Evolutionary conservation across 2,797 vertebrate genomes (phyloP), one percentile per base, ranked within the genome.

Genomic region (Parambassis ranga): DNA sequence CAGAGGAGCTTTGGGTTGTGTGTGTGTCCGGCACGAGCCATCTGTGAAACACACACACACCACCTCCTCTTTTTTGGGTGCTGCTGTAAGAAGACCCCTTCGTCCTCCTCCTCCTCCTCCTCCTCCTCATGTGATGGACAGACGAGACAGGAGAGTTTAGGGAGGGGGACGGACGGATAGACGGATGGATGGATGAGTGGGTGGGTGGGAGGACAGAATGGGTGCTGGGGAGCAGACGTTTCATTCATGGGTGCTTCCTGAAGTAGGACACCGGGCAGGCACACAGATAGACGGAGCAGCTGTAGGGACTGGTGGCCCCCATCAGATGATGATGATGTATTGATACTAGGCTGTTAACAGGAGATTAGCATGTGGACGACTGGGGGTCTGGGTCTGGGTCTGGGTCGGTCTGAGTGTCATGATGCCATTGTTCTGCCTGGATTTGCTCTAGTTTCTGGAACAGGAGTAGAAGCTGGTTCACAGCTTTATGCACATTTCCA

Each of bases 11-110:
- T 61, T 69, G 68, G 70, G 76, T 49, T 80, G 64, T 70, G 63
- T 70, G 63, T 80, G 71, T 78, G 83, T 81, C 86, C 65, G 60
- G 79, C 87, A 89, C 47, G 60, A 86, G 87, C 87, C 88, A 92
- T 90, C 87, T 90, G 91, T 86, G 85, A 63, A 61, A 42, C 42
- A 44, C 41, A 64, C 56, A 24, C 32, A 52, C 53, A 53, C 27
- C n/a, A n/a, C n/a, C n/a, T n/a, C n/a, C n/a, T n/a, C n/a, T n/a
- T n/a, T n/a, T n/a, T n/a, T n/a, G n/a, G n/a, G n/a, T n/a, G n/a
- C n/a, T n/a, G 81, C 38, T 9, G 37, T 31, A 15, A 28, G 24
- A 37, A 13, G 44, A 30, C 27, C 44, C 44, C 35, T 36, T 24
- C 4, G 0, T 46, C 41, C 35, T 52, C 68, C 56, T 42, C 37